These are phyloP conservation scores for Macquaria australasica DNA, from an alignment of 2,113 vertebrate genomes.

Conservation along the genomic window DNA sequence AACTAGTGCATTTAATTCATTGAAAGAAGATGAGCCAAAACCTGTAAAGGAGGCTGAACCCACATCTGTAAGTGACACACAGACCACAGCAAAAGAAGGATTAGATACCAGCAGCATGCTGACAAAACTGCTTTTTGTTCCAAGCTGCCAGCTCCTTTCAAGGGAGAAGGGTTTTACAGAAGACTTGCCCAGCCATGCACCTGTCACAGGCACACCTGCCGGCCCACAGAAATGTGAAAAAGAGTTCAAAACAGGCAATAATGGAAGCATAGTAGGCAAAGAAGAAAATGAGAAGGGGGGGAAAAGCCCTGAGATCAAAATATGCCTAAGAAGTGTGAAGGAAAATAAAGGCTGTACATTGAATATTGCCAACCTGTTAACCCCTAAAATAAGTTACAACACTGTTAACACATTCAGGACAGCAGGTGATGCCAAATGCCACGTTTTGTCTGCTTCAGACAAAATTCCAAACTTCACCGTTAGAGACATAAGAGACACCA, in stretches of 20 bases:
- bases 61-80: constrained; percentile 22
- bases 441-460: constrained; percentile 78
- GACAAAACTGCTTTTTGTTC: constrained; percentile 95
- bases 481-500: constrained; percentile 91
- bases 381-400: constrained; percentile 87
- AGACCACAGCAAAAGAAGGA: constrained; percentile 40
- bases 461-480: constrained; percentile 94
- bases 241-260: constrained; percentile 47
- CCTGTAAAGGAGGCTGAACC: constrained; percentile 63
- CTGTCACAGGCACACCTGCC: constrained; percentile 17
- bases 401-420: constrained; percentile 71
- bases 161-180: constrained; percentile 82
- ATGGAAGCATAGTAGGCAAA: constrained; percentile 22
- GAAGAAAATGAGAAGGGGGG: constrained; percentile 60
- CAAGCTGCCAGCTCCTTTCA: constrained; percentile 88
- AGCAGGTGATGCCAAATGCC: constrained; percentile 79
- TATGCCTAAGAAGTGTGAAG: constrained; percentile 89
- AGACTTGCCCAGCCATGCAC: constrained; percentile 35
- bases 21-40: constrained; percentile 86
- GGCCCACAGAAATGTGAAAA: constrained; percentile 53
- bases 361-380: constrained; percentile 93
- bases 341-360: constrained; percentile 87
- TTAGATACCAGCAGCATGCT: constrained; percentile 81
- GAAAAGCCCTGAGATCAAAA: constrained; percentile 92
- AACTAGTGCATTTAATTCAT: constrained; percentile 89